A percentile compares a stretch with the other conserved stretches of the same genome.
Evolutionary conservation across 2,113 vertebrate species (phyloP).

Genomic region (Rallus limicola): DNA sequence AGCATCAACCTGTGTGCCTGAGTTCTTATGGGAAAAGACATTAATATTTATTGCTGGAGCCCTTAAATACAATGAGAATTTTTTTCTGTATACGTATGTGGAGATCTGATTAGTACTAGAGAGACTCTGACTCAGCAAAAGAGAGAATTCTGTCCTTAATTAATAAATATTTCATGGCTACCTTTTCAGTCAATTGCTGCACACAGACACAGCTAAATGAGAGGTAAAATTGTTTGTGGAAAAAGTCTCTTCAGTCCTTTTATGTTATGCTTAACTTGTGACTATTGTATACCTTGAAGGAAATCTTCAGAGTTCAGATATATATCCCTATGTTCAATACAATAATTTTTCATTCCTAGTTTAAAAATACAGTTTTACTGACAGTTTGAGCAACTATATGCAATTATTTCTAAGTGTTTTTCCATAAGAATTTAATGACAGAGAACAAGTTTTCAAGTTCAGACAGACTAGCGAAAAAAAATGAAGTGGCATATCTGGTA

Average conservation of each 20-base stretch:
- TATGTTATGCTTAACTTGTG: neutral
- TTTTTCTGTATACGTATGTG: neutral
- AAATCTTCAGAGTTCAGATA: neutral
- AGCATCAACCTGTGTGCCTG: neutral
- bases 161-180: neutral
- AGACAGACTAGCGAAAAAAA: neutral
- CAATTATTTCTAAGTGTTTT: neutral
- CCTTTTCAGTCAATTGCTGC: neutral
- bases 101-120: neutral
- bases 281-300: neutral
- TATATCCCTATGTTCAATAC: neutral
- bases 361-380: neutral
- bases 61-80: neutral
- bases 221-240: neutral
- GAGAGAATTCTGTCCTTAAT: neutral
- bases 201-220: neutral
- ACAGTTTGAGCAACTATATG: neutral
- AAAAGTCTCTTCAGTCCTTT: neutral
- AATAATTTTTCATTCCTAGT: neutral
- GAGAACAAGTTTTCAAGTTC: neutral
- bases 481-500: neutral
- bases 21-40: constrained; percentile 8
- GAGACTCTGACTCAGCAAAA: neutral
- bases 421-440: neutral
- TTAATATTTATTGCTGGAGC: neutral